Evolutionary conservation across 2,113 vertebrate genomes (phyloP), one percentile per base, ranked within the genome.

Genomic region (Erpornis zantholeuca): DNA sequence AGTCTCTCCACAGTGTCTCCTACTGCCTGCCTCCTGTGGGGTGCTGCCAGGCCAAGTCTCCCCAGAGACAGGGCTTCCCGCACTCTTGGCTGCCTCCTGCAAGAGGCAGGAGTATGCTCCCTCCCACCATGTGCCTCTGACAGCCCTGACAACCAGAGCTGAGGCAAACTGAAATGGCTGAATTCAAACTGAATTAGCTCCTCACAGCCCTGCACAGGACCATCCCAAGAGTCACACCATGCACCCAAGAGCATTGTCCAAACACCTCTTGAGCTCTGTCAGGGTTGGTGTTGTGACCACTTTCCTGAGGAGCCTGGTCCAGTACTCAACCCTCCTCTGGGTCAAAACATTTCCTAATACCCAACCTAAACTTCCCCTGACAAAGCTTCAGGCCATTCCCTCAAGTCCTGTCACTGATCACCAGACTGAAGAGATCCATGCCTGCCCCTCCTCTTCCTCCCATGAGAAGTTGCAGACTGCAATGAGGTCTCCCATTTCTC

Each of bases 391-490:
- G 12, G 18, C 12, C 6, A 3, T 3, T 44, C 11, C 27, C 18
- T 56, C 2, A 3, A 10, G 15, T 81, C 22, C 44, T 88, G 23
- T 36, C 31, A 36, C 15, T 38, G 33, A 10, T 50, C 12, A 23
- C 7, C 14, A 23, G 21, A 42, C 13, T 4, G 21, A 20, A 40
- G 7, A 33, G 66, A 31, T 64, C 4, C 0, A 6, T 23, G 4
- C 3, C 31, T 28, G 15, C 10, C 18, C 15, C 8, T 80, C 21
- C 13, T 25, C 35, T 44, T 72, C 33, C 8, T 8, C 18, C 36
- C 12, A 18, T 0, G 1, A 73, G 36, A 52, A 20, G 12, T 3
- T 81, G 27, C 2, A 66, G 9, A 15, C 9, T 20, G 22, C 23
- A 14, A 1, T 81, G 18, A 13, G 7, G 7, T 23, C 3, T 72